Evolutionary conservation across 2,888 invertebrate species (phyloP).

Genomic region (Coleophora flavipennella): DNA sequence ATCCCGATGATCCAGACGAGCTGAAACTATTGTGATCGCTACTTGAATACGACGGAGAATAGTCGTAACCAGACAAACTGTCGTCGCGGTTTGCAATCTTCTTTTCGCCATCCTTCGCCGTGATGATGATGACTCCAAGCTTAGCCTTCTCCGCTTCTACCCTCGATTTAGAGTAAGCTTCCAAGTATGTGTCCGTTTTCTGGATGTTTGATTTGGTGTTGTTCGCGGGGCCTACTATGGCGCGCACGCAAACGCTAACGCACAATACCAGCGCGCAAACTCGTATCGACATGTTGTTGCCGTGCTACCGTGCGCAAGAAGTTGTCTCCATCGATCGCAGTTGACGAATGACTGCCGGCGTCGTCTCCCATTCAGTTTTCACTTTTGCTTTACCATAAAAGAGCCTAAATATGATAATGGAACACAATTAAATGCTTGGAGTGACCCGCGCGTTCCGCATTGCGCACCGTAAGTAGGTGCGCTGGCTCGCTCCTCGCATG

Average conservation of each 20-base stretch:
- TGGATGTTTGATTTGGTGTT: conserved; percentile 36
- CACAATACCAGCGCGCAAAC: conserved; percentile 33
- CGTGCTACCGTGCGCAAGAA: conserved; percentile 42
- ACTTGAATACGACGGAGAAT: conserved; percentile 48
- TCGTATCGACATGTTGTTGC: conserved; percentile 40
- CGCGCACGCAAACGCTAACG: conserved; percentile 40
- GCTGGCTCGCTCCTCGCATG: conserved; percentile 45
- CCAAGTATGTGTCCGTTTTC: conserved; percentile 75
- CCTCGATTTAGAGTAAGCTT: conserved; percentile 74
- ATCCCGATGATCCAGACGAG: conserved; percentile 34
- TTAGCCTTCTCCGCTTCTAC: conserved; percentile 61
- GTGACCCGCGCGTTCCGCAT: conserved; percentile 66
- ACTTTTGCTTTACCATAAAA: conserved; percentile 72
- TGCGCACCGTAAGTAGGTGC: conserved; percentile 66
- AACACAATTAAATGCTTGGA: conserved; percentile 70
- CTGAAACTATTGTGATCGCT: conserved; percentile 37
- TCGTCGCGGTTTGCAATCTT: conserved; percentile 62
- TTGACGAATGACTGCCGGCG: conserved; percentile 60
- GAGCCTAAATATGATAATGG: conserved; percentile 73
- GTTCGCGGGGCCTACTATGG: conserved; percentile 54
- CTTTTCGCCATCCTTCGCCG: conserved; percentile 62
- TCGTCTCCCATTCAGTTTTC: conserved; percentile 62
- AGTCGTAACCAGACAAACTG: conserved; percentile 56
- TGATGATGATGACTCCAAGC: conserved; percentile 57
- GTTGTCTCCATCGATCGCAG: conserved; percentile 63